Evolutionary conservation across 2,113 vertebrate genomes (phyloP).

Genomic region (Salvelinus namaycush): DNA sequence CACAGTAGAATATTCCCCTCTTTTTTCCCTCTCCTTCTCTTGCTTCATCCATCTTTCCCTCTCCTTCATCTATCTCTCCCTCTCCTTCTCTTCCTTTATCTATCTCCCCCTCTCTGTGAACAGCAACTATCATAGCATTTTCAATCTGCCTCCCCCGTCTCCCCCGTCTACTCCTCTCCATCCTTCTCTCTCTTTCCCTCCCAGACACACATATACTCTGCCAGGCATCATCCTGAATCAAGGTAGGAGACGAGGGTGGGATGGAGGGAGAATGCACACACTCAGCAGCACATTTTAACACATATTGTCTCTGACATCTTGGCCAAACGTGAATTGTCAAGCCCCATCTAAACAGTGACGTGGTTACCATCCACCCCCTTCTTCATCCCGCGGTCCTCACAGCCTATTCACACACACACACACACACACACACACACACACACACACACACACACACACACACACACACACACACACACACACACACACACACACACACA

Average conservation of each 20-base stretch:
- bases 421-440: not conserved
- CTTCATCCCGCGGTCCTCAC: slow-evolving; percentile 20
- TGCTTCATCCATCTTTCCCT: slow-evolving; percentile 18
- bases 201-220: slow-evolving; percentile 57
- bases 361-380: slow-evolving; percentile 25
- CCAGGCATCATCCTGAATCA: slow-evolving; percentile 80
- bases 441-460: slow-evolving; percentile 11
- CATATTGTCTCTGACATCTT: slow-evolving; percentile 58
- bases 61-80: slow-evolving; percentile 17
- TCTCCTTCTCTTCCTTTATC: slow-evolving; percentile 12
- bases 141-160: slow-evolving; percentile 40
- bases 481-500: too few relatives aligned
- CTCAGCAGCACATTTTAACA: slow-evolving; percentile 57
- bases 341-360: not conserved
- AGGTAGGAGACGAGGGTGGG: slow-evolving; percentile 49
- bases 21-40: slow-evolving; percentile 12
- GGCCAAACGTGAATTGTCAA: slow-evolving; percentile 26
- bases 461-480: not conserved
- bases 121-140: slow-evolving; percentile 48
- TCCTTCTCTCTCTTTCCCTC: slow-evolving; percentile 53
- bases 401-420: not conserved
- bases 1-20: slow-evolving; percentile 43
- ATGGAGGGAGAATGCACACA: slow-evolving; percentile 43
- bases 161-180: slow-evolving; percentile 53
- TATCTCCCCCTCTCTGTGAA: slow-evolving; percentile 49